A percentile compares a stretch with the other conserved stretches of the same genome.
These are phyloP conservation scores for Hydrolagus colliei DNA, from an alignment of 2,797 vertebrate genomes.

Conservation along the genomic window DNA sequence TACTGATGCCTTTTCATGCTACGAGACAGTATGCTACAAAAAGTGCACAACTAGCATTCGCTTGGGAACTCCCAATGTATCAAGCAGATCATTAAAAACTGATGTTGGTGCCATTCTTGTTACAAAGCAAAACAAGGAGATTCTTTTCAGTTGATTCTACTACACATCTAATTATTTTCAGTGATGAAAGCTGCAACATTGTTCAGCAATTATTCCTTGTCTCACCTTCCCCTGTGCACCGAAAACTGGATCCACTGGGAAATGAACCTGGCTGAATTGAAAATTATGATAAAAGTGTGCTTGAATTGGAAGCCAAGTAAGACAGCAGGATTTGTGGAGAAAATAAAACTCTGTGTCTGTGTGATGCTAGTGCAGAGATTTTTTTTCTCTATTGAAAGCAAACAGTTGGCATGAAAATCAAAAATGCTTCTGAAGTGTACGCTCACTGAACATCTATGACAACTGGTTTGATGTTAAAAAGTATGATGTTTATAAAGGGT, in stretches of 20 bases:
- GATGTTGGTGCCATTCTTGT: background rate
- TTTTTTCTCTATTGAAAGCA: background rate
- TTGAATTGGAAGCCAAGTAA: background rate
- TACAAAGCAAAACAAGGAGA: constrained; percentile 23
- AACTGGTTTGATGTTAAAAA: constrained; percentile 6
- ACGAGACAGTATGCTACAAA: constrained; percentile 14
- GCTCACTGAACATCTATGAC: background rate
- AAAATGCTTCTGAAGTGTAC: background rate
- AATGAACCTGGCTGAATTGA: background rate
- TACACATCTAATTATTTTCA: constrained; percentile 27
- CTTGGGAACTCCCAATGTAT: constrained; percentile 14
- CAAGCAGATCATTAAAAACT: constrained; percentile 28
- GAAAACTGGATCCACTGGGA: constrained; percentile 7
- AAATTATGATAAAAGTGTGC: constrained; percentile 12
- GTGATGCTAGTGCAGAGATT: background rate
- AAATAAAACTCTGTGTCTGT: background rate
- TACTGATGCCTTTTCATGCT: constrained; percentile 29
- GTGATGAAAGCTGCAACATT: background rate
- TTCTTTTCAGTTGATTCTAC: constrained; percentile 25
- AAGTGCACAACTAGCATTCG: constrained; percentile 2
- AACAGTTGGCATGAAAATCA: background rate
- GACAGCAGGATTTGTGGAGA: background rate
- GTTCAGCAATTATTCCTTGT: constrained; percentile 22
- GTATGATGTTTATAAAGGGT: background rate
- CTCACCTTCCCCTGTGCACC: background rate